phyloP scores from a whole-genome alignment of 2,113 vertebrate species.

The Clarias macrocephalus region DNA sequence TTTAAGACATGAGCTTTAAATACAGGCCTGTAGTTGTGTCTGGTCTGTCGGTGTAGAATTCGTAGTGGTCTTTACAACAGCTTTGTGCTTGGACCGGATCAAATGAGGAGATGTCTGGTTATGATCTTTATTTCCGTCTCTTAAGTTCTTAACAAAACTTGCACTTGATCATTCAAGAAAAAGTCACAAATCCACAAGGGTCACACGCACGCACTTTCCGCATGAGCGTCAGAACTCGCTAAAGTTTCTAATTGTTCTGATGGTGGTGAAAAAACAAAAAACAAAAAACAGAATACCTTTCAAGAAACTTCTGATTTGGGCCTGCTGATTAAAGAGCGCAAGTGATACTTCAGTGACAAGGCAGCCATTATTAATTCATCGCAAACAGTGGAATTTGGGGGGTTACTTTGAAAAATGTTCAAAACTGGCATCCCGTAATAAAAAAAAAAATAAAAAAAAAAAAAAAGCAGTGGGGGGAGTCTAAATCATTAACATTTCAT shows the following conservation, averaged over 20 bases:
- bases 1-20: not conserved
- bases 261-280: constrained; percentile 43
- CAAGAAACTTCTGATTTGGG: constrained; percentile 74
- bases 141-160: constrained; percentile 28
- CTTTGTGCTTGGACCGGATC: not conserved
- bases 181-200: constrained; percentile 24
- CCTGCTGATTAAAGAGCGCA: constrained; percentile 82
- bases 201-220: constrained; percentile 9
- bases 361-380: constrained; percentile 89
- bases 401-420: constrained; percentile 93
- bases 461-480: constrained; percentile 76
- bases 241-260: constrained; percentile 77
- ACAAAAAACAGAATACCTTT: constrained; percentile 65
- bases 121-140: constrained; percentile 1
- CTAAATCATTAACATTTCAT: constrained; percentile 94
- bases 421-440: constrained; percentile 88
- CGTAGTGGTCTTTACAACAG: not conserved
- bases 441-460: constrained; percentile 81
- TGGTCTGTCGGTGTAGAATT: not conserved
- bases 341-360: constrained; percentile 86
- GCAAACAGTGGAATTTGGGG: constrained; percentile 90
- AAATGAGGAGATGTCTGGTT: not conserved
- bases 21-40: too few relatives aligned
- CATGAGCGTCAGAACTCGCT: constrained; percentile 24
- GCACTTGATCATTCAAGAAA: not conserved